Base-by-base conservation (phyloP, 2,888 invertebrate species). In the Rhagium mordax region DNA sequence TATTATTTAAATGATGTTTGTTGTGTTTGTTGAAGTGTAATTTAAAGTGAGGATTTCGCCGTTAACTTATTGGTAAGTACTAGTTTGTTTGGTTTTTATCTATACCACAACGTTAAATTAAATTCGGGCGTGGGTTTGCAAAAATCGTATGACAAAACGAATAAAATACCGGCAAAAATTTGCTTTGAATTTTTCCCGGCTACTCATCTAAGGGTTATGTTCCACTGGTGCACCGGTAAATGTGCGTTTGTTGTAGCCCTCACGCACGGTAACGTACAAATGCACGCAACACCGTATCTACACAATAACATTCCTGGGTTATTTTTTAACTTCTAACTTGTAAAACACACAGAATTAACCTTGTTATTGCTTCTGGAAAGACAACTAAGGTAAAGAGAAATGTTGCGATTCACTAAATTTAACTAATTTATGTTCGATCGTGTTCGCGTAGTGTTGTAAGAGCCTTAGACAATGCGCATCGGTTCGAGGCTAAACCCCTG, bases 401-500 rank as follows among this genome's bases (percentile, higher is more conserved):
- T 5, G 21, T 3, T 15, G 1, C 1, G 33, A 1, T 27, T 49
- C 29, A 18, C 27, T 49, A 10, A 24, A 29, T 49, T 65, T 53
- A 53, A 16, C 2, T 8, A 8, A 21, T 16, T 51, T 18, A 18
- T 20, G 70, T 20, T 60, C 51, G 61, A 8, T 61, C 67, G 20
- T 72, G 67, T 55, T 57, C 66, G 21, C 7, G n/a, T 4, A 67
- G 71, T 48, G 18, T 68, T 75, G 72, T 74, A 71, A 61, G 13
- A 47, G 70, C 57, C 61, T 71, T 74, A 62, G 73, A 57, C 68
- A 74, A 71, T 77, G 78, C 79, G 79, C 81, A 82, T 81, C 83
- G 85, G 82, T 83, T 82, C 84, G 85, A 85, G 86, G 84, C 85
- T 84, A 86, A 82, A 78, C 79, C 92, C 92, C 91, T 93, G 93